Evolutionary conservation across 2,797 vertebrate species (phyloP).

Genomic region (Masticophis lateralis): DNA sequence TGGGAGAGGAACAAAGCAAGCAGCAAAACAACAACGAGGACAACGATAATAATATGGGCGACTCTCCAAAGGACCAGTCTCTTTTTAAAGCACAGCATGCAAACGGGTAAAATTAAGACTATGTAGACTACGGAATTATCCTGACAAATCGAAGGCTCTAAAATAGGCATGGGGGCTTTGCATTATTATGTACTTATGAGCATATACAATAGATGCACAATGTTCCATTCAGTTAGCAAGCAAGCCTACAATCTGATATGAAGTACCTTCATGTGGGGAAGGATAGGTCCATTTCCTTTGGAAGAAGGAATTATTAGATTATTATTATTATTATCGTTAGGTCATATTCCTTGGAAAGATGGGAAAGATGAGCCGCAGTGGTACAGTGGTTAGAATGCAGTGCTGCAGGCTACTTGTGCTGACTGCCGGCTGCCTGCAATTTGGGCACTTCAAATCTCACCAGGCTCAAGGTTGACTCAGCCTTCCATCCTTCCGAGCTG

Average conservation of each 20-base stretch:
- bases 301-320: neutral
- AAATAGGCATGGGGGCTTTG: neutral
- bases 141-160: conserved; percentile 7
- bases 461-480: no score
- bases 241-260: no score
- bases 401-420: no score
- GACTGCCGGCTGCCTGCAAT: no score
- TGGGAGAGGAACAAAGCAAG: neutral
- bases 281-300: neutral
- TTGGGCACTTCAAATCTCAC: no score
- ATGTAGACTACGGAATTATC: neutral
- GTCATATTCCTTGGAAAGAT: neutral
- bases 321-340: neutral
- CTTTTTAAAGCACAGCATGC: conserved; percentile 4
- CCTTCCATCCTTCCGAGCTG: no score
- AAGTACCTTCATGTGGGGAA: neutral
- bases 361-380: no score
- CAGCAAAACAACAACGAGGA: neutral
- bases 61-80: conserved; percentile 11
- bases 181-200: no score
- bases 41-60: neutral
- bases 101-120: conserved; percentile 14
- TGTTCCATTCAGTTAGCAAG: no score
- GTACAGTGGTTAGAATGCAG: no score
- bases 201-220: no score